A percentile compares a stretch with the other conserved stretches of the same genome.
These are phyloP conservation scores for Cisticola juncidis DNA, from an alignment of 2,113 vertebrate species.

Conservation along the genomic window DNA sequence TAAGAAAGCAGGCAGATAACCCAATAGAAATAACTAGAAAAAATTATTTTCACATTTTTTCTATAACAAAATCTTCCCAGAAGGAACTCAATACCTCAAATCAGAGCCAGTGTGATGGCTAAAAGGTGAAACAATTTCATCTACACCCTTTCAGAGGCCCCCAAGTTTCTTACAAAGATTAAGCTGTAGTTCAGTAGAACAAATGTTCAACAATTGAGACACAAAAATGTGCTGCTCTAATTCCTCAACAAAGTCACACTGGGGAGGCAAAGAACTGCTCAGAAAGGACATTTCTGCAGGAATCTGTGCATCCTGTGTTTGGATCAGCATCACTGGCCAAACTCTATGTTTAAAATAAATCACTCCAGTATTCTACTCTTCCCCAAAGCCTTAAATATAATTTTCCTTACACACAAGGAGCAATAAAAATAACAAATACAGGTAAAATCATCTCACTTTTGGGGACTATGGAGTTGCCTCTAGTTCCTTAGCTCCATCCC, in stretches of 20 bases:
- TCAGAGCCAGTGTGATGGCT: background rate
- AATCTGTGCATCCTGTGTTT: background rate
- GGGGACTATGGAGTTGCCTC: background rate
- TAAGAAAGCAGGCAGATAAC: background rate
- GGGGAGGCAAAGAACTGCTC: background rate
- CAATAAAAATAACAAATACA: background rate
- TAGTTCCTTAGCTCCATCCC: background rate
- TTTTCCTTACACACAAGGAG: background rate
- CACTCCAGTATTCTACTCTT: background rate
- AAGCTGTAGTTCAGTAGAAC: background rate
- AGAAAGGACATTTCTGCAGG: background rate
- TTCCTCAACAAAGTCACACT: background rate
- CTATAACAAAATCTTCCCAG: background rate
- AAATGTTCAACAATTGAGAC: background rate
- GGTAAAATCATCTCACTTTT: background rate
- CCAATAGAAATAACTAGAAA: background rate
- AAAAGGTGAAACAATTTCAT: background rate
- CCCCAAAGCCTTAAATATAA: background rate
- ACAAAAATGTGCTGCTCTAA: background rate
- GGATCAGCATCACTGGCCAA: background rate
- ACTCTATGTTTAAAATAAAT: background rate
- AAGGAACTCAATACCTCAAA: background rate
- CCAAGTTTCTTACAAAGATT: background rate
- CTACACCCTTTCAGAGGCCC: background rate
- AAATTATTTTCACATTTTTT: background rate